Evolutionary conservation across 37 sponge, comb jelly and placozoan genomes (phyloP).

Genomic region (Geodia barretti): DNA sequence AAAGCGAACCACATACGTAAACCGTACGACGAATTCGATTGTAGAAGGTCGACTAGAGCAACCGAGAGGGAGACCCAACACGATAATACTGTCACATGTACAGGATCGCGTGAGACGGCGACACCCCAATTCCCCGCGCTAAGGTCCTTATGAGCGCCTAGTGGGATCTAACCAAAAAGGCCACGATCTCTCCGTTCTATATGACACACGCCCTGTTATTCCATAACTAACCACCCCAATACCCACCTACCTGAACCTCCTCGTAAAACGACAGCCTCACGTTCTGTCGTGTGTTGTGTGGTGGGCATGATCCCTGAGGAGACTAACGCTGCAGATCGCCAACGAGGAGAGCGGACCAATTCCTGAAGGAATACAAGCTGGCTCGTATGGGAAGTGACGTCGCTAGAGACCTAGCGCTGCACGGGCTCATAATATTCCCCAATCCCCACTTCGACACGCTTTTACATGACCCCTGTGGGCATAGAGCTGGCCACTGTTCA

Average conservation of each 20-base stretch:
- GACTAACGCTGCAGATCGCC: neutral
- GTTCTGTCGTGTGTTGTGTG: neutral
- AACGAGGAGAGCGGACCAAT: slow-evolving; percentile 12
- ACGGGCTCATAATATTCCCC: too few species aligned
- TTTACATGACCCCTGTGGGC: too few species aligned
- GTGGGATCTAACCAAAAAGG: neutral
- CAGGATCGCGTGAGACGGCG: neutral
- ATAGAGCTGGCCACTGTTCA: neutral
- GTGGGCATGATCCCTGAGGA: neutral
- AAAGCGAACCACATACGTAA: too few species aligned
- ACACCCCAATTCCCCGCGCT: neutral
- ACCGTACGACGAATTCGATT: neutral
- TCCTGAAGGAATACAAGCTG: slow-evolving; percentile 97
- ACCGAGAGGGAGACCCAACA: neutral
- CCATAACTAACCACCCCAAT: slow-evolving; percentile 38
- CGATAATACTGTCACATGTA: neutral
- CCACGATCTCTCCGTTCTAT: slow-evolving; percentile 21
- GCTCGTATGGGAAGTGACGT: slow-evolving; percentile 95
- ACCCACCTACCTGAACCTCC: too few species aligned
- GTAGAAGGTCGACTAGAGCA: too few species aligned
- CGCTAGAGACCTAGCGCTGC: neutral
- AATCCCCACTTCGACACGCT: too few species aligned
- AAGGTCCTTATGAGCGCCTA: neutral
- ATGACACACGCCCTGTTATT: slow-evolving; percentile 1
- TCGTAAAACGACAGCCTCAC: too few species aligned